These are phyloP conservation scores for Chaetodon auriga DNA, from an alignment of 2,113 vertebrate genomes.

Conservation along the genomic window DNA sequence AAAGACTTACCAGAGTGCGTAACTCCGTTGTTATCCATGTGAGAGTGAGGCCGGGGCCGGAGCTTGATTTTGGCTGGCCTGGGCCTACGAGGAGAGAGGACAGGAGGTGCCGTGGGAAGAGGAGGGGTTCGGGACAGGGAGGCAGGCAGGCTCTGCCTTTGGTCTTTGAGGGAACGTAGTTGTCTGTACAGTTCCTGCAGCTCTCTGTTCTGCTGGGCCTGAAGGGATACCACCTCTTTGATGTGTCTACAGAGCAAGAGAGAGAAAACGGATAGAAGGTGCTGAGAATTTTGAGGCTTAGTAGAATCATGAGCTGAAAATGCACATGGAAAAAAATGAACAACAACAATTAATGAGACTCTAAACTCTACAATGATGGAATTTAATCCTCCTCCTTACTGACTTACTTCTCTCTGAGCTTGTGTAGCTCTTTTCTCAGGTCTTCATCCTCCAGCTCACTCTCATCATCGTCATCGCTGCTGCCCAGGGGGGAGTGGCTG, in stretches of 20 bases:
- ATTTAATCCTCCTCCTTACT: neutral
- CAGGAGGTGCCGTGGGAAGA: slow-evolving; percentile 75
- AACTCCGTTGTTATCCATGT: slow-evolving; percentile 87
- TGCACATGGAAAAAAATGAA: neutral
- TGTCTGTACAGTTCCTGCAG: slow-evolving; percentile 90
- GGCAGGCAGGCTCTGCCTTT: slow-evolving; percentile 79
- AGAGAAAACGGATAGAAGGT: neutral
- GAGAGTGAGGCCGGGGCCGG: slow-evolving; percentile 87
- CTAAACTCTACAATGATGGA: neutral
- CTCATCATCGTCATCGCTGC: slow-evolving; percentile 90
- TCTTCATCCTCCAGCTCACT: slow-evolving; percentile 92
- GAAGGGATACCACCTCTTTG: slow-evolving; percentile 91
- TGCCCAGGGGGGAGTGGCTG: slow-evolving; percentile 88
- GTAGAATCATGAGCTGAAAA: neutral
- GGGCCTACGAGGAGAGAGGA: slow-evolving; percentile 87
- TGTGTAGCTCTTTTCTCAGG: slow-evolving; percentile 89
- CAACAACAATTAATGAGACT: neutral
- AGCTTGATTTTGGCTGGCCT: slow-evolving; percentile 88
- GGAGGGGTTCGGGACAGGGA: slow-evolving; percentile 76
- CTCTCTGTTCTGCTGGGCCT: slow-evolving; percentile 91
- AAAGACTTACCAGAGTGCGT: slow-evolving; percentile 82
- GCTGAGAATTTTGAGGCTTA: neutral
- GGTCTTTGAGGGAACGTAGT: slow-evolving; percentile 87
- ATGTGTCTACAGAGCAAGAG: slow-evolving; percentile 85
- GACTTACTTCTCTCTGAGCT: slow-evolving; percentile 90